Conservation (phyloP, 2,888 invertebrate genomes). For the Alviniconcha strummeri region DNA sequence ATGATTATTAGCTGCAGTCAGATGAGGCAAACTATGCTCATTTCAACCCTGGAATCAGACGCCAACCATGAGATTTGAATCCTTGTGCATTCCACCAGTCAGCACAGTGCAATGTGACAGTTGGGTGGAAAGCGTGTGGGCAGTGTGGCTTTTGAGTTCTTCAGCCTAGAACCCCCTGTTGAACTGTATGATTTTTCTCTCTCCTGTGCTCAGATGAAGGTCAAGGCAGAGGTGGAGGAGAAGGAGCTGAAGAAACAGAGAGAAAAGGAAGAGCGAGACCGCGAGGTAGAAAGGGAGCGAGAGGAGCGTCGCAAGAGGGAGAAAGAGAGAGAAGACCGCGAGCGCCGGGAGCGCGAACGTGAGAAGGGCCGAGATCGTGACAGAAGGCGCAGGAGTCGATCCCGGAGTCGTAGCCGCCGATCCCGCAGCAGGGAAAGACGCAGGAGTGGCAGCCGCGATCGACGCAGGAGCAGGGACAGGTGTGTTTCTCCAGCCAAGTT, state of each 20-base stretch:
- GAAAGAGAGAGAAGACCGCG: slow-evolving; percentile 43
- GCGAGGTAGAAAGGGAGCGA: slow-evolving; percentile 76
- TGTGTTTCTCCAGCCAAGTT: background rate
- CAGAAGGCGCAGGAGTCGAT: slow-evolving; percentile 43
- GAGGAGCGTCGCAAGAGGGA: slow-evolving; percentile 69
- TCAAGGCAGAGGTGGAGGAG: slow-evolving; percentile 56
- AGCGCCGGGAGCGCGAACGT: slow-evolving; percentile 42
- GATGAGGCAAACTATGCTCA: too few relatives aligned
- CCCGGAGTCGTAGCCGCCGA: slow-evolving; percentile 43
- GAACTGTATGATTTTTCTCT: too few relatives aligned
- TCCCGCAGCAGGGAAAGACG: slow-evolving; percentile 49
- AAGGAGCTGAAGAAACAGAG: slow-evolving; percentile 73
- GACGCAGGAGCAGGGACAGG: slow-evolving; percentile 40
- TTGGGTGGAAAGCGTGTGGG: too few relatives aligned
- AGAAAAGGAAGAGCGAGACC: slow-evolving; percentile 69
- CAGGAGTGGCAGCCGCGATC: slow-evolving; percentile 53
- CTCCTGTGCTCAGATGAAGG: background rate
- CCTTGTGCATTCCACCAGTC: too few relatives aligned
- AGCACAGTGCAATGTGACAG: too few relatives aligned
- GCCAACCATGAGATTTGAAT: too few relatives aligned
- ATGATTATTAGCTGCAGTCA: too few relatives aligned
- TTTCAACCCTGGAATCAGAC: too few relatives aligned
- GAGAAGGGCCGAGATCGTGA: slow-evolving; percentile 38
- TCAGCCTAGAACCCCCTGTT: too few relatives aligned
- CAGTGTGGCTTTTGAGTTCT: too few relatives aligned